Evolutionary conservation across 2,113 vertebrate genomes (phyloP).

Genomic region (Chloropsis cyanopogon): DNA sequence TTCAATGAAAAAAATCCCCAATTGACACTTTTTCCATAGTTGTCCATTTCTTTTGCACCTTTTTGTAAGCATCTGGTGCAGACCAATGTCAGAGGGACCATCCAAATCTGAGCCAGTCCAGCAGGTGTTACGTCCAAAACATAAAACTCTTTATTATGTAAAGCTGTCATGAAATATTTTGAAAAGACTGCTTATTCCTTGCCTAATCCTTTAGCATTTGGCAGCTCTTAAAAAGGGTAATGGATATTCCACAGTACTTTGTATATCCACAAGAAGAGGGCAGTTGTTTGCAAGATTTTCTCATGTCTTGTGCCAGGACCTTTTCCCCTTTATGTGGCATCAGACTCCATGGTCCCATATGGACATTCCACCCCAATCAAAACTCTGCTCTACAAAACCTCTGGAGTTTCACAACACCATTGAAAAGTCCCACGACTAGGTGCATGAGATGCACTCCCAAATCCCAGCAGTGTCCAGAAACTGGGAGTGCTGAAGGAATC

Average conservation of each 20-base stretch:
- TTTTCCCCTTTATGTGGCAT: background rate
- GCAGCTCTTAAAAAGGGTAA: background rate
- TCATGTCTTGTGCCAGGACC: background rate
- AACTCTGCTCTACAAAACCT: background rate
- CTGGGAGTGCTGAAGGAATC: background rate
- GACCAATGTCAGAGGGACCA: background rate
- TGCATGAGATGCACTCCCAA: background rate
- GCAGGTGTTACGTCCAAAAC: constrained; percentile 35
- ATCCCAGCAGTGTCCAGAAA: background rate
- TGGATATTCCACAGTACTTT: background rate
- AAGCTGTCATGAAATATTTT: constrained; percentile 35
- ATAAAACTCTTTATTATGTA: constrained; percentile 8
- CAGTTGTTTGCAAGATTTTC: background rate
- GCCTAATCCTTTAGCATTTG: background rate
- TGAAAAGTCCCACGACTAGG: background rate
- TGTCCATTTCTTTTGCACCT: background rate
- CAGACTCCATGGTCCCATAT: fast-evolving
- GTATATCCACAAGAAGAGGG: background rate
- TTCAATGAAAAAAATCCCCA: background rate
- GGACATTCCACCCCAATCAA: background rate
- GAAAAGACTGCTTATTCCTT: constrained; percentile 1
- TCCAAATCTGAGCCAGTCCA: background rate
- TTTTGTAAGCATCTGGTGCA: background rate
- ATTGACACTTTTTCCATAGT: background rate
- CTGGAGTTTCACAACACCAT: background rate